phyloP scores from a whole-genome alignment of 2,113 vertebrate species.

The Bubalus kerabau region DNA sequence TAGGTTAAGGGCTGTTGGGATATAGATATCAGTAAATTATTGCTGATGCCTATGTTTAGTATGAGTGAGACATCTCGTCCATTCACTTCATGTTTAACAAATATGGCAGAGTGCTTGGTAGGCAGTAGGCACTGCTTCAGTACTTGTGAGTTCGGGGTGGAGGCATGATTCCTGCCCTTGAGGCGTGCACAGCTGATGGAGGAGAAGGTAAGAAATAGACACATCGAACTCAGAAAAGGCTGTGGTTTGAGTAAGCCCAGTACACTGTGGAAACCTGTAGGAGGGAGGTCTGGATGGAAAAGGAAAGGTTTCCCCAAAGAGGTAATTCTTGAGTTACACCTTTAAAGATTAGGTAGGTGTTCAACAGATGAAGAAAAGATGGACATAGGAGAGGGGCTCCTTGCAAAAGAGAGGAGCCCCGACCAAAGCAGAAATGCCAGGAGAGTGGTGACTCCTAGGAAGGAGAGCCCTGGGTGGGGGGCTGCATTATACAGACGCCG shows the following conservation, averaged over 20 bases:
- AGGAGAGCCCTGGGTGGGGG: background rate
- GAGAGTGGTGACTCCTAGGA: background rate
- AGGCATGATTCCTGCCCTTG: background rate
- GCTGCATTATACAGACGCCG: background rate
- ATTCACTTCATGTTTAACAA: background rate
- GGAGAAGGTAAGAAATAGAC: background rate
- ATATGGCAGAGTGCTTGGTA: rapidly evolving
- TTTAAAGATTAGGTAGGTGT: background rate
- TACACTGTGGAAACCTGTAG: background rate
- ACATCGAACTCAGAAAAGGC: background rate
- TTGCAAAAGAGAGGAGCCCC: background rate
- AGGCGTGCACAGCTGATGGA: background rate
- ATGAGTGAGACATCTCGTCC: background rate
- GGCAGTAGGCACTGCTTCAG: background rate
- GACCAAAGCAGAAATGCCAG: background rate
- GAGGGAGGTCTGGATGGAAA: background rate
- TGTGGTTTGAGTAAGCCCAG: background rate
- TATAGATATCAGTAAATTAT: background rate
- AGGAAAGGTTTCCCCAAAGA: background rate
- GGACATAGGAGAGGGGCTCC: background rate
- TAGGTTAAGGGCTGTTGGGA: background rate
- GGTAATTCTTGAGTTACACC: background rate
- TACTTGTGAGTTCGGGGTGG: background rate
- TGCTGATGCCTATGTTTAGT: background rate
- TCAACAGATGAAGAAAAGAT: background rate